These are phyloP conservation scores for Calliopsis andreniformis DNA, from an alignment of 1,140 invertebrate species.

Conservation along the genomic window DNA sequence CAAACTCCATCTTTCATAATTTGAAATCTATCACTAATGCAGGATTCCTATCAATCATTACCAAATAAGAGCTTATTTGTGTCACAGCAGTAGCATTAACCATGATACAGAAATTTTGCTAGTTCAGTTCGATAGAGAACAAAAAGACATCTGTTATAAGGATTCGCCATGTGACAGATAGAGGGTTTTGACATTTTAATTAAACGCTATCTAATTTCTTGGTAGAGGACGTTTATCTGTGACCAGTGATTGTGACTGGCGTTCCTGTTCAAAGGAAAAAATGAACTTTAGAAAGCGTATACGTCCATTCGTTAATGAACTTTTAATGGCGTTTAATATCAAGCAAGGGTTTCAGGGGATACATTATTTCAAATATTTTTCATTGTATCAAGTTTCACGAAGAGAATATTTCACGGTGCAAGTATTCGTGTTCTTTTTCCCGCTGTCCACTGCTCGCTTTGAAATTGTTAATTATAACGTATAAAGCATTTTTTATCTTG, in stretches of 20 bases:
- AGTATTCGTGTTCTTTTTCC: neutral
- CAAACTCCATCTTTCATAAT: too few species aligned
- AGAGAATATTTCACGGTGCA: neutral
- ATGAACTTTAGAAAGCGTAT: neutral
- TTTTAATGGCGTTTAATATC: neutral
- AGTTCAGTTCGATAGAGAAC: conserved; percentile 4
- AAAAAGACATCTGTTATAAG: conserved; percentile 27
- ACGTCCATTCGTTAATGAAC: neutral
- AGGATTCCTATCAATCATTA: too few species aligned
- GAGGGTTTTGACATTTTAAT: conserved; percentile 45
- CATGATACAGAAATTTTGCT: conserved; percentile 42
- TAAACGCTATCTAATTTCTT: conserved; percentile 27
- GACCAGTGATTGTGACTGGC: neutral
- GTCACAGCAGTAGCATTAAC: too few species aligned
- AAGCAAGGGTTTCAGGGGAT: neutral
- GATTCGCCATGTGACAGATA: neutral
- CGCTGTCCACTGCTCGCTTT: neutral
- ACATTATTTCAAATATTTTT: neutral
- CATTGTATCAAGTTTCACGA: neutral
- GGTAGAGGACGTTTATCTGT: neutral
- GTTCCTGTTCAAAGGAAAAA: neutral
- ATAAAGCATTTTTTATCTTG: neutral
- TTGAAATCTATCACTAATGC: too few species aligned
- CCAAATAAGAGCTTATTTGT: too few species aligned
- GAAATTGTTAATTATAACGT: neutral